Evolutionary conservation across 2,113 vertebrate species (phyloP).

Genomic region (Galemys pyrenaicus): DNA sequence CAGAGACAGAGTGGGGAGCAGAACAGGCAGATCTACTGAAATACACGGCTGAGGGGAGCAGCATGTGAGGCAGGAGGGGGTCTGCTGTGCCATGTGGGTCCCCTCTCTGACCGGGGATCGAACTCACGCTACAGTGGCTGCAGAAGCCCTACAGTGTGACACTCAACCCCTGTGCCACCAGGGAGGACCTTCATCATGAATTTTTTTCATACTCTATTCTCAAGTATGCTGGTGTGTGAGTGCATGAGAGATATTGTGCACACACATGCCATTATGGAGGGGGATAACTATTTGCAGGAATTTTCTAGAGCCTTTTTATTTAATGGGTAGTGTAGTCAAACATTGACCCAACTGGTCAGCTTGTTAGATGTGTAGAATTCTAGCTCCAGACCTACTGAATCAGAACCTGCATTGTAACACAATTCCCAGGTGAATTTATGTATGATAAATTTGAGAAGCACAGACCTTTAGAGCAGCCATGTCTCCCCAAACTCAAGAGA

Average conservation of each 20-base stretch:
- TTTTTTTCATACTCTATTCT: not conserved
- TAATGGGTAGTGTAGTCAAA: accelerated
- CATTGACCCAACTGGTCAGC: not conserved
- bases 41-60: too few relatives aligned
- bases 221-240: too few relatives aligned
- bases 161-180: too few relatives aligned
- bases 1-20: too few relatives aligned
- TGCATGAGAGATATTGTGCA: too few relatives aligned
- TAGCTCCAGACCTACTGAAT: not conserved
- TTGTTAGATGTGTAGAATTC: not conserved
- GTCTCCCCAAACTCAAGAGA: not conserved
- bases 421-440: not conserved
- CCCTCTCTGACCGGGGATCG: too few relatives aligned
- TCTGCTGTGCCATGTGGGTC: too few relatives aligned
- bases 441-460: not conserved
- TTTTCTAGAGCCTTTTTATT: not conserved
- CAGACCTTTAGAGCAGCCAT: not conserved
- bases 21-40: too few relatives aligned
- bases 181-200: too few relatives aligned
- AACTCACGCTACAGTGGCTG: too few relatives aligned
- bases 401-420: not conserved
- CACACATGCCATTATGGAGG: not conserved
- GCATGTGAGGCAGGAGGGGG: too few relatives aligned
- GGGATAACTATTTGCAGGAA: not conserved
- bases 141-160: too few relatives aligned